Conservation (phyloP, 2,888 invertebrate genomes). For the Eristalinus aeneus region DNA sequence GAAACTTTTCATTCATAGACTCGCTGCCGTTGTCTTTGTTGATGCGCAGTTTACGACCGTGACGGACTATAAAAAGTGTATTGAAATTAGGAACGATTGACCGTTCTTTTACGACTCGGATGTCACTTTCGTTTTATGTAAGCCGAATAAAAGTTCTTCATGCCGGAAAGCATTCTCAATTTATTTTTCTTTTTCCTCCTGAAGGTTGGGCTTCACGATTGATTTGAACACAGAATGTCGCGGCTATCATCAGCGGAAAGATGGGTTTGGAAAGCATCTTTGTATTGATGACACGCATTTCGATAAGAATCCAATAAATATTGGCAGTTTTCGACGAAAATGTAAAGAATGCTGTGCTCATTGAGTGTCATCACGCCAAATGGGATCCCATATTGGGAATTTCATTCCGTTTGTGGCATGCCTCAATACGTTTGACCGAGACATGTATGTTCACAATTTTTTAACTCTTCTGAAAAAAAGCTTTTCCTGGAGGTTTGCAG, state of each 20-base stretch:
- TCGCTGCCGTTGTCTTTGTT: not conserved
- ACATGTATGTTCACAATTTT: no score
- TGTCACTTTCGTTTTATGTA: not conserved
- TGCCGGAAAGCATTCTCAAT: not conserved
- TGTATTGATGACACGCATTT: not conserved
- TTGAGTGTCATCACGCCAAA: no score
- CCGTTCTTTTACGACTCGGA: not conserved
- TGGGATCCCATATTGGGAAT: no score
- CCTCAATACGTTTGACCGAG: no score
- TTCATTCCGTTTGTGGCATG: no score
- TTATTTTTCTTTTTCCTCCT: not conserved
- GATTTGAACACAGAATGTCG: not conserved
- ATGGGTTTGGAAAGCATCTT: not conserved
- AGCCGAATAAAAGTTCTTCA: not conserved
- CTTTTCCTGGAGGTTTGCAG: no score
- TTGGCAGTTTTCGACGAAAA: not conserved
- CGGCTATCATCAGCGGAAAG: not conserved
- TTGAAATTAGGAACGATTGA: not conserved
- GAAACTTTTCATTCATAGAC: not conserved
- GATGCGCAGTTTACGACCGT: not conserved
- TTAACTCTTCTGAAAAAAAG: no score
- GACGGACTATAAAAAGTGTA: not conserved
- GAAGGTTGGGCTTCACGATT: not conserved
- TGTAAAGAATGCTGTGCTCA: no score
- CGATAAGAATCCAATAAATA: not conserved